Evolutionary conservation across 2,888 invertebrate species (phyloP), one percentile per base, ranked within the genome.

Genomic region (Rotaria magnacalcarata): DNA sequence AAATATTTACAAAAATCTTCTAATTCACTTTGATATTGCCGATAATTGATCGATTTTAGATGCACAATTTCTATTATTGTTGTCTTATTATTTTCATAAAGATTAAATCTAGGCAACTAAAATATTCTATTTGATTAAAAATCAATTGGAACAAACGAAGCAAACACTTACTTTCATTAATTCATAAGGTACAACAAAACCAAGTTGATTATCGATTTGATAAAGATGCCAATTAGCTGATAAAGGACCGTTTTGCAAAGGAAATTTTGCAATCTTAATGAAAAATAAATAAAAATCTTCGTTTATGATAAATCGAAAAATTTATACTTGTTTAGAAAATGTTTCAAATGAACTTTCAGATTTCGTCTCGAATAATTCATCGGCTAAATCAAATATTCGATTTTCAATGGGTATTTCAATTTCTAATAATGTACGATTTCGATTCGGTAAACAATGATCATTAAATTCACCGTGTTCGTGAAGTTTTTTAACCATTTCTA

Each of bases 21-120:
- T 11, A 80, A 47, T 47, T 24, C 4, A 47, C 24, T 43, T 43
- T 34, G 10, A 80, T 80, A 80, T 80, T 47, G 24, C 5, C 4
- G 3, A 80, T 43, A 80, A 47, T 47, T 24, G n/a, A 80, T 80
- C 8, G 43, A 8, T 80, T 80, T 47, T 24, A 47, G 8, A 80
- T 80, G n/a, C 11, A 11, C 4, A 8, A 80, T 8, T 24, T 80
- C 7, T 14, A 80, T 47, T 24, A 10, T 11, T 4, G 14, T n/a
- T 43, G 5, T 14, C 1, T 24, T 47, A n/a, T 80, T 4, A n/a
- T 43, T 0, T 10, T 24, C 80, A 80, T 80, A 80, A 19, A 80
- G 21, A 24, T 47, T 21, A 80, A 80, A 80, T 47, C n/a, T 80
- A 6, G 80, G 80, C 47, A 80, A 47, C 80, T 80, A 80, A 80